A percentile compares a stretch with the other conserved stretches of the same genome.
These are phyloP conservation scores for Poliocrania exsul DNA, from an alignment of 2,797 vertebrate genomes.

Conservation along the genomic window DNA sequence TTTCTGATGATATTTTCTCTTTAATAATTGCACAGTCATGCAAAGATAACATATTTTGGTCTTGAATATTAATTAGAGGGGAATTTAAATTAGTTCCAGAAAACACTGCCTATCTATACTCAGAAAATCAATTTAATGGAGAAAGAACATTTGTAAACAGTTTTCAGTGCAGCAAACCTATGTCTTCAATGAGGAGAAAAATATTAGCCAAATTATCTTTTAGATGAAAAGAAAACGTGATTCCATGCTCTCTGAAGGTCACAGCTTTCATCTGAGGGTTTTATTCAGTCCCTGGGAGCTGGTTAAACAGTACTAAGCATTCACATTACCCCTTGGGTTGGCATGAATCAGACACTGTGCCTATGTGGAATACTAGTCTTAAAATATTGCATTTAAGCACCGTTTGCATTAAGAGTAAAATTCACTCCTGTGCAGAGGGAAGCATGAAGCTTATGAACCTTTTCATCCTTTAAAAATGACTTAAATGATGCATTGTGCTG, in stretches of 20 bases:
- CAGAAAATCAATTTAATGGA: conserved; percentile 76
- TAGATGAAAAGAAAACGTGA: conserved; percentile 64
- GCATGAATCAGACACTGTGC: conserved; percentile 26
- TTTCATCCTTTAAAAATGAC: neutral
- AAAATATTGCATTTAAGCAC: conserved; percentile 64
- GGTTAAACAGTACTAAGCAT: conserved; percentile 57
- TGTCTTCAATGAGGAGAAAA: conserved; percentile 63
- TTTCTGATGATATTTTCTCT: conserved; percentile 66
- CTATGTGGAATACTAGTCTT: conserved; percentile 39
- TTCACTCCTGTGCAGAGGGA: conserved; percentile 35
- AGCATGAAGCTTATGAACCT: neutral
- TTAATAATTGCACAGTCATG: conserved; percentile 76
- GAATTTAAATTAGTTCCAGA: conserved; percentile 79
- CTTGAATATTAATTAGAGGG: conserved; percentile 78
- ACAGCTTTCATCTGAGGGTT: conserved; percentile 47
- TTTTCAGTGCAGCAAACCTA: conserved; percentile 41
- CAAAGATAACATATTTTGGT: conserved; percentile 77
- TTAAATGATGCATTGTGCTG: neutral
- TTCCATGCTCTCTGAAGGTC: conserved; percentile 65
- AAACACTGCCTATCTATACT: conserved; percentile 71
- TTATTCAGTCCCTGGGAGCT: conserved; percentile 63
- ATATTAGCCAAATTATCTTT: conserved; percentile 63
- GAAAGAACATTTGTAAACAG: conserved; percentile 76
- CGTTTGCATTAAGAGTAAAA: conserved; percentile 37
- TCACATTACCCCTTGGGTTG: conserved; percentile 25